These are phyloP conservation scores for Drosophila obscura DNA, from an alignment of 1,140 invertebrate genomes.

Conservation along the genomic window DNA sequence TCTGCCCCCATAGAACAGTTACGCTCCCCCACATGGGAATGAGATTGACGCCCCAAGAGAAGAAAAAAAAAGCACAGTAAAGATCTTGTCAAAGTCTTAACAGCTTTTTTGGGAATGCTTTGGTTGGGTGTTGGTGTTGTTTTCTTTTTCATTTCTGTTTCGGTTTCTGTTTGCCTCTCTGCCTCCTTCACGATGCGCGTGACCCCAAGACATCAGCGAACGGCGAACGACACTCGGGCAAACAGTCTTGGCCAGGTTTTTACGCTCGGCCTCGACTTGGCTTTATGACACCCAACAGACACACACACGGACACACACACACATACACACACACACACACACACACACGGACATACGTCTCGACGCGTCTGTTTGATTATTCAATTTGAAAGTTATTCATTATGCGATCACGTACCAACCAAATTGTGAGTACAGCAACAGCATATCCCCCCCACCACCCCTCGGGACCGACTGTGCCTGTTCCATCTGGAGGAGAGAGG, in stretches of 20 bases:
- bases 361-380: slow-evolving; percentile 70
- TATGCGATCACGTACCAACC: slow-evolving; percentile 78
- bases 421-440: slow-evolving; percentile 10
- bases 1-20: no score
- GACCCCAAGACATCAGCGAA: slow-evolving; percentile 49
- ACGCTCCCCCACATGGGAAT: not conserved
- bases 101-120: slow-evolving; percentile 32
- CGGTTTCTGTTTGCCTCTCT: slow-evolving; percentile 53
- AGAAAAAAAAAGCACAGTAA: slow-evolving; percentile 10
- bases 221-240: slow-evolving; percentile 24
- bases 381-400: slow-evolving; percentile 83
- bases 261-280: slow-evolving; percentile 61
- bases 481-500: slow-evolving; percentile 40
- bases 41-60: not conserved
- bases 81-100: slow-evolving; percentile 23
- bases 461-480: not conserved
- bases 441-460: not conserved
- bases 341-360: not conserved
- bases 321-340: slow-evolving; percentile 5
- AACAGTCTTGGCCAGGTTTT: slow-evolving; percentile 67
- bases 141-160: slow-evolving; percentile 28
- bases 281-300: slow-evolving; percentile 70
- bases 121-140: slow-evolving; percentile 16
- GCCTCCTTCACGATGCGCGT: slow-evolving; percentile 61
- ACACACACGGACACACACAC: slow-evolving; percentile 18